Base-by-base conservation (phyloP, 2,888 invertebrate genomes). In the Xylota segnis region DNA sequence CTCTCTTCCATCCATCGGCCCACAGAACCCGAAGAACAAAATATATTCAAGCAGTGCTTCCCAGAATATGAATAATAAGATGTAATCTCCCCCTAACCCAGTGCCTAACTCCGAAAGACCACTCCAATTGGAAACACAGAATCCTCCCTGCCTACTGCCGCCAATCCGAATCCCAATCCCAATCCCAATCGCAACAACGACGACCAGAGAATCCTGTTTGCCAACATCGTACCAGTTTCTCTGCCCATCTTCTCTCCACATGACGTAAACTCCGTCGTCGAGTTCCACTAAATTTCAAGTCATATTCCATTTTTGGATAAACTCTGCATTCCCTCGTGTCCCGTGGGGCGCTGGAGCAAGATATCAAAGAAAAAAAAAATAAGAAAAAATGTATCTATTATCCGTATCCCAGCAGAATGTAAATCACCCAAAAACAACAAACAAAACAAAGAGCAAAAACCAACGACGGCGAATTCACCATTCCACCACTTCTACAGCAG, bases 381-480 rank as follows among this genome's bases (percentile, higher is more conserved):
- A 18, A 16, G 45, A 34, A 52, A 77, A 84, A 81, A 81, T 79
- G 70, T 81, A 79, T 84, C 70, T 75, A 75, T 75, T 68, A 68
- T 82, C 70, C 71, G 43, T 37, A 71, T 81, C 75, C 52, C 79
- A 74, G 65, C 45, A 61, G 52, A 79, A 71, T 58, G 50, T 75
- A 81, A 79, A 71, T 65, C 54, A 56, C 5, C 40, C 65, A 40
- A 37, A 65, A 81, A 56, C 79, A 81, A 81, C 56, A 56, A 70
- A 45, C 66, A 84, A 84, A 84, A 84, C 84, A 81, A 84, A 84
- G 68, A 65, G 52, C 56, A 70, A 81, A 83, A 76, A 43, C 37
- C 12, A 63, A 61, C 7, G 16, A 16, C 52, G 29, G 86, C 86
- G 82, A 86, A 77, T 77, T 82, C 47, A 65, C 5, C 12, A 4